Evolutionary conservation across 30 jellyfish, hydroid and myxozoan genomes (phyloP).

Genomic region (Hydractinia symbiolongicarpus): DNA sequence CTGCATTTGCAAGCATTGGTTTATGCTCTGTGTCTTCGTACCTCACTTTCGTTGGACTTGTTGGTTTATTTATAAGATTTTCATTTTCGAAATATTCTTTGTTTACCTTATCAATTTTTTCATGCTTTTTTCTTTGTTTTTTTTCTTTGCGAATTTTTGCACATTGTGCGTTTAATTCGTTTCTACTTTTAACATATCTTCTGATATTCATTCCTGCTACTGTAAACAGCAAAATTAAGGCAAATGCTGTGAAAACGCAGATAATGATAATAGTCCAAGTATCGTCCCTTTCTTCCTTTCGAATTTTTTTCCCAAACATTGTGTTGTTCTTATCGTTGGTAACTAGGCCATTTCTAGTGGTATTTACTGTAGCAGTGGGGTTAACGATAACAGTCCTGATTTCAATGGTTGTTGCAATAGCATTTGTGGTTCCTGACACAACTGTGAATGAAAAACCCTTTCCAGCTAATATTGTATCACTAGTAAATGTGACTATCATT

Average conservation of each 20-base stretch:
- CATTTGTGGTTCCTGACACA: slow-evolving; percentile 13
- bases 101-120: background rate
- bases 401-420: slow-evolving; percentile 1
- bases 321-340: background rate
- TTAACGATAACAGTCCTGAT: background rate
- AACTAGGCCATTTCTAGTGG: background rate
- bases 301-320: background rate
- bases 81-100: slow-evolving; percentile 1
- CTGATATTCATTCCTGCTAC: slow-evolving; percentile 29
- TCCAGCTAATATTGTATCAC: slow-evolving; percentile 17
- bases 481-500: background rate
- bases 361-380: background rate
- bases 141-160: slow-evolving; percentile 29
- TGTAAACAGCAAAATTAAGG: background rate
- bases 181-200: slow-evolving; percentile 4
- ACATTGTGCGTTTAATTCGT: slow-evolving; percentile 35
- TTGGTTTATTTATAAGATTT: background rate
- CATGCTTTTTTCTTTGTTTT: slow-evolving; percentile 5
- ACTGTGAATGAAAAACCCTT: slow-evolving; percentile 22
- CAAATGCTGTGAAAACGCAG: slow-evolving; percentile 30
- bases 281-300: background rate
- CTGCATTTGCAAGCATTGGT: background rate
- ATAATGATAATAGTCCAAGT: slow-evolving; percentile 31
- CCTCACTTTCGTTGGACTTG: background rate
- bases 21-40: background rate